Conservation (phyloP, 1,140 invertebrate species). For the Luehdorfia chinensis region DNA sequence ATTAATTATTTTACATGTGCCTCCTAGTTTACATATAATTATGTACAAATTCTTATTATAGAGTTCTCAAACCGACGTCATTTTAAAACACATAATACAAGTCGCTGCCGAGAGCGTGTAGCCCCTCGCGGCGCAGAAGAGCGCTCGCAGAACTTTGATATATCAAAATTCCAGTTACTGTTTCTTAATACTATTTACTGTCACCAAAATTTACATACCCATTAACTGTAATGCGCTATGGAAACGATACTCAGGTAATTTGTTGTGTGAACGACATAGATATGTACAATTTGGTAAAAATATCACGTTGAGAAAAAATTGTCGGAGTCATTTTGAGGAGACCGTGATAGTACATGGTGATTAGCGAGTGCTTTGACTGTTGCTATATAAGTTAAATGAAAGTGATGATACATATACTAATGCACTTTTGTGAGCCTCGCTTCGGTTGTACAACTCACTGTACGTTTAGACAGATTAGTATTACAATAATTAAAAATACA, state of each 20-base stretch:
- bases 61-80: not conserved
- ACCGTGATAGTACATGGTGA: too few relatives aligned
- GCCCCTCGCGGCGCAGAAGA: not conserved
- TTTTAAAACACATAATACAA: not conserved
- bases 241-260: not conserved
- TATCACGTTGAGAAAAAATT: not conserved
- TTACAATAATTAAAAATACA: too few relatives aligned
- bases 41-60: conserved; percentile 4
- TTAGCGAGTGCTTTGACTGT: not conserved
- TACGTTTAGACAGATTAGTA: not conserved
- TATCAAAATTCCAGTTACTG: not conserved
- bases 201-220: not conserved
- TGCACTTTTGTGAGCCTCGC: too few relatives aligned
- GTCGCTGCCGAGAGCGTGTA: not conserved
- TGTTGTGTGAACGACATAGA: not conserved
- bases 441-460: too few relatives aligned
- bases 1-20: conserved; percentile 19
- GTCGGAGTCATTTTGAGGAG: too few relatives aligned
- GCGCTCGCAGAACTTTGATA: too few relatives aligned
- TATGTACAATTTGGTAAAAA: conserved; percentile 9
- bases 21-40: conserved; percentile 20
- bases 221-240: not conserved
- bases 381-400: too few relatives aligned
- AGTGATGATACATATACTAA: too few relatives aligned
- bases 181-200: not conserved